phyloP scores from a whole-genome alignment of 1,140 invertebrate species.

The Gyrodactylus salaris region DNA sequence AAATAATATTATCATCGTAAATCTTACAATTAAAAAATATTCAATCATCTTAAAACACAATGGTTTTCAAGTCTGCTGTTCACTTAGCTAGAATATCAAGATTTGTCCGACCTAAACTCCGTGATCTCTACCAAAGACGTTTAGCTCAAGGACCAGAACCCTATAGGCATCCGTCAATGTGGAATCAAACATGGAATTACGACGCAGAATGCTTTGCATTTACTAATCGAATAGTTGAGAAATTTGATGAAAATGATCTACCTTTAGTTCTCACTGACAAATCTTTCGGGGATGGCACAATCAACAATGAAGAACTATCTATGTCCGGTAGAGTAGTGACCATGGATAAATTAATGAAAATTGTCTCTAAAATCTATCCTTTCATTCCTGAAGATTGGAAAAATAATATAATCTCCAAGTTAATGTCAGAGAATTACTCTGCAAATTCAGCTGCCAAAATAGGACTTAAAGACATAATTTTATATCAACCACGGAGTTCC shows the following conservation, averaged over 20 bases:
- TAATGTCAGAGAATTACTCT: not conserved
- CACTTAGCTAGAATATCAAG: not conserved
- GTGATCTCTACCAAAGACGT: not conserved
- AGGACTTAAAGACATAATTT: not conserved
- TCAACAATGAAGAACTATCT: not conserved
- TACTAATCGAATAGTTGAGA: not conserved
- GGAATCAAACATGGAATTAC: not conserved
- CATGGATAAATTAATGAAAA: not conserved
- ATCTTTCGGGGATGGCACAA: not conserved
- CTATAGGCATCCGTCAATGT: not conserved
- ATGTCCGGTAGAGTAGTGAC: not conserved
- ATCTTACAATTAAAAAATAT: too few species aligned
- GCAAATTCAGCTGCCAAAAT: not conserved
- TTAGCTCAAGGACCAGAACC: not conserved
- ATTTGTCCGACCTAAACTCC: not conserved
- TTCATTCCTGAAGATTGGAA: not conserved
- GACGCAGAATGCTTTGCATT: not conserved
- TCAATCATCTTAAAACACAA: too few species aligned
- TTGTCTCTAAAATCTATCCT: not conserved
- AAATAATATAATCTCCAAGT: not conserved
- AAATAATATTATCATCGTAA: too few species aligned
- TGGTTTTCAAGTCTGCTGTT: not conserved
- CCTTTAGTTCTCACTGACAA: not conserved
- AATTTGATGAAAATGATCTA: not conserved
- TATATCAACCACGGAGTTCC: not conserved